Conservation (phyloP, 1,140 invertebrate species). For the Pantala flavescens region DNA sequence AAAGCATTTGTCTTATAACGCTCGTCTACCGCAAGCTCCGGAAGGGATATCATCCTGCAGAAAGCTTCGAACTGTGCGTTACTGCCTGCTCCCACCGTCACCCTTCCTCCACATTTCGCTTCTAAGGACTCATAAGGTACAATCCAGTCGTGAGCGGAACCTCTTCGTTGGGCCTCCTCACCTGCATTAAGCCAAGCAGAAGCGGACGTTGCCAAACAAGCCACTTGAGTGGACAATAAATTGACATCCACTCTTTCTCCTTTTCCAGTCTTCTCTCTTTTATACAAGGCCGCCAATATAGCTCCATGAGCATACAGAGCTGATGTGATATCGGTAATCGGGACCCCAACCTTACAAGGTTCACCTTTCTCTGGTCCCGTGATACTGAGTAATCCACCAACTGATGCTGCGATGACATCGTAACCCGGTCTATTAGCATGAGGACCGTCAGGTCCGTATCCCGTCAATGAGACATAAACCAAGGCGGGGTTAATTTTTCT, state of each 20-base stretch:
- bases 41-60: conserved; percentile 49
- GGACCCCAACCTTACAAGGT: conserved; percentile 86
- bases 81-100: conserved; percentile 75
- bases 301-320: conserved; percentile 92
- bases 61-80: conserved; percentile 64
- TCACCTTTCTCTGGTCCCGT: conserved; percentile 75
- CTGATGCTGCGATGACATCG: conserved; percentile 88
- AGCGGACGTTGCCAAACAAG: conserved; percentile 78
- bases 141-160: conserved; percentile 87
- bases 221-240: conserved; percentile 84
- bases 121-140: conserved; percentile 87
- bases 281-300: conserved; percentile 80
- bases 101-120: conserved; percentile 63
- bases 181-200: conserved; percentile 84
- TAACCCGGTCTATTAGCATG: conserved; percentile 81
- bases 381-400: conserved; percentile 80
- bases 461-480: conserved; percentile 91
- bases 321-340: conserved; percentile 85
- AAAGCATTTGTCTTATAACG: conserved; percentile 60
- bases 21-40: conserved; percentile 47
- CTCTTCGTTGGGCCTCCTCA: conserved; percentile 63
- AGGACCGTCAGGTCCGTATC: conserved; percentile 79
- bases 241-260: conserved; percentile 92
- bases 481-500: conserved; percentile 60
- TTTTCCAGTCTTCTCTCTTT: conserved; percentile 60